A percentile compares a stretch with the other conserved stretches of the same genome.
Evolutionary conservation across 2,888 invertebrate species (phyloP).

Genomic region (Brenthis daphne): DNA sequence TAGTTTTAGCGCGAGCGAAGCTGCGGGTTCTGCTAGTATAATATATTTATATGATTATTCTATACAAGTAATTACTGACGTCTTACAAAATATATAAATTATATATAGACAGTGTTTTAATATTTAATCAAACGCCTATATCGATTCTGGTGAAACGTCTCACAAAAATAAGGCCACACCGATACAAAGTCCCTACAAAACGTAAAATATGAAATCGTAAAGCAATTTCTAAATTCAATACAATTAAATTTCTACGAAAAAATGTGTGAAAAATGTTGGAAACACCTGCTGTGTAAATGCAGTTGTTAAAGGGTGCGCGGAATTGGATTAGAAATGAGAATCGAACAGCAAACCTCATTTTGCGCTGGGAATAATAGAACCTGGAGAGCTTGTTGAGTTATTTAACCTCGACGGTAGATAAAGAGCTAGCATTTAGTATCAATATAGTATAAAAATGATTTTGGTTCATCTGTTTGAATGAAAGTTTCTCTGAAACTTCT

Average conservation of each 20-base stretch:
- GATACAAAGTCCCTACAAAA: too few relatives aligned
- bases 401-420: conserved; percentile 43
- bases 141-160: too few relatives aligned
- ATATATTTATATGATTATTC: too few relatives aligned
- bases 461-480: background rate
- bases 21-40: too few relatives aligned
- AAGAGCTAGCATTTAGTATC: conserved; percentile 5
- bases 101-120: too few relatives aligned
- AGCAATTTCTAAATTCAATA: conserved; percentile 18
- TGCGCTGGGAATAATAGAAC: conserved; percentile 46
- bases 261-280: conserved; percentile 22
- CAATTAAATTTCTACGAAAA: conserved; percentile 23
- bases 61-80: too few relatives aligned
- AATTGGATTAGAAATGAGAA: conserved; percentile 60
- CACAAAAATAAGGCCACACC: too few relatives aligned
- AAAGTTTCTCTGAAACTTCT: background rate
- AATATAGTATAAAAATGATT: background rate
- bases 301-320: conserved; percentile 47
- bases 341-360: conserved; percentile 54
- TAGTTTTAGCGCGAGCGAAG: too few relatives aligned
- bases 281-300: conserved; percentile 49
- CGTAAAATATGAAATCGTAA: background rate
- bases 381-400: conserved; percentile 47
- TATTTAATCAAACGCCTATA: too few relatives aligned
- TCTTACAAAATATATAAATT: too few relatives aligned